A percentile compares a stretch with the other conserved stretches of the same genome.
Evolutionary conservation across 2,113 vertebrate genomes (phyloP).

Genomic region (Orientallactaga bullata): DNA sequence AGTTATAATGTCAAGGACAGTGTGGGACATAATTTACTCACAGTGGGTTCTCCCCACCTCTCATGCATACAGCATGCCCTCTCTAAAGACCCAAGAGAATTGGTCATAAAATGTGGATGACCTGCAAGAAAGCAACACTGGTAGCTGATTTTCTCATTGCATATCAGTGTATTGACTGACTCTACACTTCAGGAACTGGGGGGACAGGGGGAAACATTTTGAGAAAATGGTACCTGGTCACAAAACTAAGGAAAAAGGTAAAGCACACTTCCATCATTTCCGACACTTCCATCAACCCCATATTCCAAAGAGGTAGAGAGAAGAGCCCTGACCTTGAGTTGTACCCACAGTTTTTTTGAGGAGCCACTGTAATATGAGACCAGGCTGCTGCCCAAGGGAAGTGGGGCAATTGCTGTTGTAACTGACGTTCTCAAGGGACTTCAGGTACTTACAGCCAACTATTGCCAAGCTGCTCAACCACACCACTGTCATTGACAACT

Average conservation of each 20-base stretch:
- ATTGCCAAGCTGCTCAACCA: too few species aligned
- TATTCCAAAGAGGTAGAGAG: background rate
- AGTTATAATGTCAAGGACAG: background rate
- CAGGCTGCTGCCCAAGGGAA: too few species aligned
- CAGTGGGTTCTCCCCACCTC: too few species aligned
- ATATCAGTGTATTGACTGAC: background rate
- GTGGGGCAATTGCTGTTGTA: background rate
- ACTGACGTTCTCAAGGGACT: background rate
- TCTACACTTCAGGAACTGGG: background rate
- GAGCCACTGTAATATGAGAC: background rate
- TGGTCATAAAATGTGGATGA: background rate
- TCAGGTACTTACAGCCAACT: background rate
- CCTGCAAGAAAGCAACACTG: background rate
- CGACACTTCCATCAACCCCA: background rate
- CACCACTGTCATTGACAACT: background rate
- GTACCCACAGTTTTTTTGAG: background rate
- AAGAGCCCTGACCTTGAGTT: background rate
- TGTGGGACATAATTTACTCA: background rate
- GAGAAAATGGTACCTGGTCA: background rate
- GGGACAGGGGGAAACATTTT: background rate
- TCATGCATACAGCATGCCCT: background rate
- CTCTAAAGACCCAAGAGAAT: background rate
- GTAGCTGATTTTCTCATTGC: background rate
- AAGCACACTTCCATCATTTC: background rate
- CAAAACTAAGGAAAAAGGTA: background rate